These are phyloP conservation scores for Phortica okadai DNA, from an alignment of 2,888 invertebrate species.

Conservation along the genomic window DNA sequence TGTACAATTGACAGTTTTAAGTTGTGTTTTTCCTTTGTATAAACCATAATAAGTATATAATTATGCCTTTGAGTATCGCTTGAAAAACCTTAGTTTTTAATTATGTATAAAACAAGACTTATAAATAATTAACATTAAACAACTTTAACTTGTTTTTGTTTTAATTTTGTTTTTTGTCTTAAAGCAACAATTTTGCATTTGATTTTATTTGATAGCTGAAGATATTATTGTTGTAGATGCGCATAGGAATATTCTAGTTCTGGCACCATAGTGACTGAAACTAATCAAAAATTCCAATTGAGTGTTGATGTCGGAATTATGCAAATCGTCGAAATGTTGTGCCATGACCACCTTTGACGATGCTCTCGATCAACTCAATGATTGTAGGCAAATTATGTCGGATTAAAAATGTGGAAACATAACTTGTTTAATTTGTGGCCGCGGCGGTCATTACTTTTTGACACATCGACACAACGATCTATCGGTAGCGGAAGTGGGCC, in stretches of 20 bases:
- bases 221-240: no score
- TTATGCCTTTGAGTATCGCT: no score
- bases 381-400: slow-evolving; percentile 52
- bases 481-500: slow-evolving; percentile 39
- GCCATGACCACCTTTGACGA: neutral
- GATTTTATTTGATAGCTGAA: no score
- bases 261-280: slow-evolving; percentile 29
- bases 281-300: slow-evolving; percentile 46
- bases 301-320: slow-evolving; percentile 55
- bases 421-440: slow-evolving; percentile 40
- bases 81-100: no score
- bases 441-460: slow-evolving; percentile 32
- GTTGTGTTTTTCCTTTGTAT: no score
- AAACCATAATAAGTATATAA: no score
- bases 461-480: slow-evolving; percentile 39
- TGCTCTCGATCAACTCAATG: neutral
- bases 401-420: slow-evolving; percentile 41
- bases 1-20: no score
- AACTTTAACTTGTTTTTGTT: neutral
- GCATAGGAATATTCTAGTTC: slow-evolving; percentile 46
- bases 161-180: neutral
- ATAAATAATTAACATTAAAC: no score
- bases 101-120: no score
- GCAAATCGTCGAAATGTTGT: slow-evolving; percentile 43
- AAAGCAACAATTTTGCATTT: neutral